These are phyloP conservation scores for Drosophila ambigua DNA, from an alignment of 1,140 invertebrate genomes.

Conservation along the genomic window DNA sequence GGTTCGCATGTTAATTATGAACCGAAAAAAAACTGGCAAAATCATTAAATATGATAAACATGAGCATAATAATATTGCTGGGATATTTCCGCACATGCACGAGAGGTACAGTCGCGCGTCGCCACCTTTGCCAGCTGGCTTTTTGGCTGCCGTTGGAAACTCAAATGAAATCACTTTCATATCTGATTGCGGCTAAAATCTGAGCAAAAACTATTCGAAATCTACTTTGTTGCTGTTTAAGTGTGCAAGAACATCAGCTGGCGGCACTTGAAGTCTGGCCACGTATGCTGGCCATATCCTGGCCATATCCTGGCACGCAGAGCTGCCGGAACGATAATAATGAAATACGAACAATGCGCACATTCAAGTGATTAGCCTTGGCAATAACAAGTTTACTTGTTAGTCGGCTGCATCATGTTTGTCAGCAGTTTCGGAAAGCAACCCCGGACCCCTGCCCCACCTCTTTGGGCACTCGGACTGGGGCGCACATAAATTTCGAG, in stretches of 20 bases:
- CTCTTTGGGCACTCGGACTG: neutral
- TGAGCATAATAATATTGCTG: too few relatives aligned
- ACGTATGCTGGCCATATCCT: neutral
- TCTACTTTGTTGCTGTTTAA: neutral
- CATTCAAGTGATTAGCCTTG: constrained; percentile 52
- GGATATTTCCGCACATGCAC: too few relatives aligned
- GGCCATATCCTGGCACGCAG: neutral
- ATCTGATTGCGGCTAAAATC: too few relatives aligned
- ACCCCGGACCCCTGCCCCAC: neutral
- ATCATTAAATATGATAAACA: neutral
- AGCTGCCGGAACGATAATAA: constrained; percentile 12
- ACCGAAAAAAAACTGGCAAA: neutral
- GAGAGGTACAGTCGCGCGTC: too few relatives aligned
- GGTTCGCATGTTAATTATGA: constrained; percentile 23
- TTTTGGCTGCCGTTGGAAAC: too few relatives aligned
- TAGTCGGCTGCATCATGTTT: constrained; percentile 48
- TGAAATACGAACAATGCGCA: constrained; percentile 53
- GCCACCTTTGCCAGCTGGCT: too few relatives aligned
- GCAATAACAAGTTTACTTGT: constrained; percentile 60
- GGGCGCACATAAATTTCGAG: constrained; percentile 59
- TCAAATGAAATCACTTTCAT: too few relatives aligned
- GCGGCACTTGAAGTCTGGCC: too few relatives aligned
- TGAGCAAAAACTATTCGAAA: neutral
- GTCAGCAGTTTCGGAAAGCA: constrained; percentile 40
- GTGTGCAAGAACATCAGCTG: too few relatives aligned